These are phyloP conservation scores for Cantharis nigra DNA, from an alignment of 2,888 invertebrate species.

Conservation along the genomic window DNA sequence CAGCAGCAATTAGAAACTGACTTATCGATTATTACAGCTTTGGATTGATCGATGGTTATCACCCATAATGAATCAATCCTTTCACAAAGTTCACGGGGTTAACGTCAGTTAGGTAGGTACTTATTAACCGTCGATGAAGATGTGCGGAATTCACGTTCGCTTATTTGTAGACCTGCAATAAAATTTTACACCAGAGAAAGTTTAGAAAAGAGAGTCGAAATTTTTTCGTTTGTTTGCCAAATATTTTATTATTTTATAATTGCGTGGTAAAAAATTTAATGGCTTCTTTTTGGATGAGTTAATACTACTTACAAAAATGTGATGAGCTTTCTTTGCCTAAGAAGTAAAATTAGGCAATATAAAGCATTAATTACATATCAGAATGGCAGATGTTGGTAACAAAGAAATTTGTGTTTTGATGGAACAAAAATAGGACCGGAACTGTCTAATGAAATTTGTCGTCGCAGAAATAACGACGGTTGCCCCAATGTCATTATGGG, in stretches of 20 bases:
- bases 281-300: neutral
- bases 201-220: neutral
- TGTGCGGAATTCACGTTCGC: conserved; percentile 1
- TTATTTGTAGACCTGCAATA: neutral
- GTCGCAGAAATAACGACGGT: neutral
- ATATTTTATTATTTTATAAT: neutral
- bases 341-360: neutral
- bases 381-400: neutral
- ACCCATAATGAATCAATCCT: neutral
- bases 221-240: neutral
- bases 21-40: neutral
- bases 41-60: neutral
- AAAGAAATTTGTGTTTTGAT: neutral
- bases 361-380: neutral
- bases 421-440: neutral
- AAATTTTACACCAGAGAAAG: neutral
- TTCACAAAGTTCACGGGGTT: neutral
- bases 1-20: neutral
- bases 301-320: neutral
- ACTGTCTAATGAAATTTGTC: neutral
- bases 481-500: neutral
- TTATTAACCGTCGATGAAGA: neutral
- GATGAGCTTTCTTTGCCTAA: neutral
- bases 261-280: neutral
- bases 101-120: neutral